These are phyloP conservation scores for Phasianus colchicus DNA, from an alignment of 2,113 vertebrate species.

Conservation along the genomic window DNA sequence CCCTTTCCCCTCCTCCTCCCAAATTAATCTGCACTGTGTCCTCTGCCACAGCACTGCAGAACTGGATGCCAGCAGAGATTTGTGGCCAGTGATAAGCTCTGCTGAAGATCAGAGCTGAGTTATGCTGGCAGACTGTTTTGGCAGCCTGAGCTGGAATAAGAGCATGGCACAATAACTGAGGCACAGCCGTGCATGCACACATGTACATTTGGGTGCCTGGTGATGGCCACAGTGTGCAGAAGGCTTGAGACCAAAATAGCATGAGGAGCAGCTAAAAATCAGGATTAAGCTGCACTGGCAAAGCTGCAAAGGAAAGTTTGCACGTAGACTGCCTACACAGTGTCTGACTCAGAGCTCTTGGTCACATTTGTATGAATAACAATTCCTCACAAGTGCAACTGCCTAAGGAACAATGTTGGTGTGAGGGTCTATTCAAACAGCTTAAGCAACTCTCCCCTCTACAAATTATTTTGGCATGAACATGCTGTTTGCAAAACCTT, in stretches of 20 bases:
- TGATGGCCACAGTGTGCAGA: neutral
- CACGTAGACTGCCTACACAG: neutral
- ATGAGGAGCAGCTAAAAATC: neutral
- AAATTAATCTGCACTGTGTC: accelerated
- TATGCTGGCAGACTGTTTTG: neutral
- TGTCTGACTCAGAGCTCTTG: neutral
- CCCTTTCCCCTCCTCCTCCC: neutral
- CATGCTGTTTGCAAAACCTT: neutral
- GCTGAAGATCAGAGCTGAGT: neutral
- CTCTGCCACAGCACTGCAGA: neutral
- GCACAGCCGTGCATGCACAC: accelerated
- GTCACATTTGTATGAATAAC: neutral
- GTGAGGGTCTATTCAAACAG: neutral
- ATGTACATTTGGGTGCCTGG: neutral
- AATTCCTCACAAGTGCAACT: neutral
- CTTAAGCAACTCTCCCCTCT: neutral
- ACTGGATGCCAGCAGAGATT: neutral
- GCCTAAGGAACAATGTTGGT: neutral
- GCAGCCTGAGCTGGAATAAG: neutral
- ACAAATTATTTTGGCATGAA: neutral
- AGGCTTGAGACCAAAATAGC: neutral
- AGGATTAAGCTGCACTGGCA: neutral
- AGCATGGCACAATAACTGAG: neutral
- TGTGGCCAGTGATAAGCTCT: neutral
- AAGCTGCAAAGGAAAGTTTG: neutral